Percentiles rank a stretch among this genome's conserved stretches.
Evolutionary conservation across 2,113 vertebrate species (phyloP).

Genomic region (Baryphthengus martii): DNA sequence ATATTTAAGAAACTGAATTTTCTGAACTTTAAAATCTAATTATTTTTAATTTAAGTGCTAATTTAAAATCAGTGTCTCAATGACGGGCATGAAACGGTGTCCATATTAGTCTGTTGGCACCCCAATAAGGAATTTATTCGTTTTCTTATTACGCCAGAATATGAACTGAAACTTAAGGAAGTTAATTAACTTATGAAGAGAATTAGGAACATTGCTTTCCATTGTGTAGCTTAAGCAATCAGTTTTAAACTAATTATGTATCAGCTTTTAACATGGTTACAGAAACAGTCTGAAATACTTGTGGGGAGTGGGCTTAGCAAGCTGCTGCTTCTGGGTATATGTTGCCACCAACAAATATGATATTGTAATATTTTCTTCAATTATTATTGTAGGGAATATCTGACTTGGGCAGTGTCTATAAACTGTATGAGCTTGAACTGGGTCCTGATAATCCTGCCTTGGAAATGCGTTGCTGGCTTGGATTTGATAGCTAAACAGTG

Average conservation of each 20-base stretch:
- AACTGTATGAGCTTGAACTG: not conserved
- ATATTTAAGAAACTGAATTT: not conserved
- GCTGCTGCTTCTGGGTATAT: not conserved
- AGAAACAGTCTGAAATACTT: not conserved
- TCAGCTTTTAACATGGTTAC: not conserved
- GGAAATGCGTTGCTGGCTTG: not conserved
- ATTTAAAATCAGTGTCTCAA: not conserved
- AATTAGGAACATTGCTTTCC: not conserved
- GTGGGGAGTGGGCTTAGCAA: not conserved
- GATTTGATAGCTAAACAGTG: not conserved
- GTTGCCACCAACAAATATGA: not conserved
- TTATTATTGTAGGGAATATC: not conserved
- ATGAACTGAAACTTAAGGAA: not conserved
- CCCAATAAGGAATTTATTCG: not conserved
- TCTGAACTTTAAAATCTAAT: not conserved
- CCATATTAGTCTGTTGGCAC: not conserved
- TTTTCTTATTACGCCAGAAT: not conserved
- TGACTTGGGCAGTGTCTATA: not conserved
- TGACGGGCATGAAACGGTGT: not conserved
- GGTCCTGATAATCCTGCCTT: not conserved
- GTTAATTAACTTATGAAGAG: not conserved
- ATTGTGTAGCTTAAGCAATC: not conserved
- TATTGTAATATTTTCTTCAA: not conserved
- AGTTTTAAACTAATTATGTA: not conserved
- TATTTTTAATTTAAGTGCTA: not conserved